phyloP scores from a whole-genome alignment of 2,113 vertebrate species.

The Strix uralensis region DNA sequence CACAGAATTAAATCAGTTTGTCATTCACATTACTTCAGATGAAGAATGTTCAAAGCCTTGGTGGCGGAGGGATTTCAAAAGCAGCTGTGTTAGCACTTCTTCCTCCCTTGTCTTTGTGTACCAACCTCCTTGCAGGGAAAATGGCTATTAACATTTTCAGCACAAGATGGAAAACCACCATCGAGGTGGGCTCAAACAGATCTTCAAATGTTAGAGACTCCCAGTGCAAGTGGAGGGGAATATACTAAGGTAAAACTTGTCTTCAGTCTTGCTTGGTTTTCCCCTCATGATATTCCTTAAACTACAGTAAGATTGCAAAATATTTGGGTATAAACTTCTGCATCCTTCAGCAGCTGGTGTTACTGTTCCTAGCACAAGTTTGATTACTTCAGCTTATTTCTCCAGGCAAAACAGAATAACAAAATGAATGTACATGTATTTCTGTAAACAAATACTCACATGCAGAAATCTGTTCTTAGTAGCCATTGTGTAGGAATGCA shows the following conservation, averaged over 20 bases:
- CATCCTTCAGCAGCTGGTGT: not conserved
- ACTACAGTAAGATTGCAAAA: slow-evolving; percentile 4
- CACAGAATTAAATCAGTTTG: not conserved
- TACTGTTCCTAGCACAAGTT: not conserved
- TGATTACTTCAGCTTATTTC: not conserved
- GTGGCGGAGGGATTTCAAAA: not conserved
- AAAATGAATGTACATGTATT: not conserved
- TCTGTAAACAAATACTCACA: not conserved
- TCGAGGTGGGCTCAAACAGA: not conserved
- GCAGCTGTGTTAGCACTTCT: not conserved
- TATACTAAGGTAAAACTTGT: not conserved
- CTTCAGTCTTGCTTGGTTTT: not conserved
- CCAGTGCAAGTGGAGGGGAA: not conserved
- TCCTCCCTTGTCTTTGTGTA: not conserved
- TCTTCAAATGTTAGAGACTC: not conserved
- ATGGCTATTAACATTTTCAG: not conserved
- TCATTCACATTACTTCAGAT: not conserved
- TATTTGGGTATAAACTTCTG: not conserved
- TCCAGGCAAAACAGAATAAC: not conserved
- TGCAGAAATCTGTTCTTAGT: not conserved
- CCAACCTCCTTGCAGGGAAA: not conserved
- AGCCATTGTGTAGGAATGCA: not conserved
- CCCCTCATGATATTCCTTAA: not conserved
- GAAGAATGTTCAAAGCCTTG: not conserved
- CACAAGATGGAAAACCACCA: not conserved